These are phyloP conservation scores for Salminus brasiliensis DNA, from an alignment of 2,113 vertebrate genomes.

Conservation along the genomic window DNA sequence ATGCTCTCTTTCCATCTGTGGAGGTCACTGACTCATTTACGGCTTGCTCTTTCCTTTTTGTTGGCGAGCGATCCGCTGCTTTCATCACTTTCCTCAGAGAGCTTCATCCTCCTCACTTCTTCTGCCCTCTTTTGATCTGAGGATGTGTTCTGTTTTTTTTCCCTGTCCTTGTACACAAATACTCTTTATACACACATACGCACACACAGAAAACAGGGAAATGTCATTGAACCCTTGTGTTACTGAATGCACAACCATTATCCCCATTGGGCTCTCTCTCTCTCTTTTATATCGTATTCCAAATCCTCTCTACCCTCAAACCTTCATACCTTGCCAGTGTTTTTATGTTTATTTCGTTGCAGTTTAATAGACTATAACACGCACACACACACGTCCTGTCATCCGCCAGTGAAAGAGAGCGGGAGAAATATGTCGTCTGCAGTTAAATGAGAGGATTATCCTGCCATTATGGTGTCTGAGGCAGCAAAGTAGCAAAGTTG, in stretches of 20 bases:
- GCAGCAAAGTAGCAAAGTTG: constrained; percentile 47
- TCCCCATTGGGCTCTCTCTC: not conserved
- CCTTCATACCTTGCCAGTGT: constrained; percentile 48
- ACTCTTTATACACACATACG: not conserved
- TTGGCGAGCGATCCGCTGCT: not conserved
- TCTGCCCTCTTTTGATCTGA: not conserved
- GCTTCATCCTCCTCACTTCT: not conserved
- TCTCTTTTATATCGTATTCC: not conserved
- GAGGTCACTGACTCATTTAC: constrained; percentile 22
- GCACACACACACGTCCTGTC: constrained; percentile 16
- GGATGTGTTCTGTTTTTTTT: not conserved
- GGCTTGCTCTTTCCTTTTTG: not conserved
- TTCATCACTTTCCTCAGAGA: constrained; percentile 9
- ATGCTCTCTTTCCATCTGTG: not conserved
- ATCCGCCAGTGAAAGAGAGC: constrained; percentile 4
- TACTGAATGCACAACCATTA: not conserved
- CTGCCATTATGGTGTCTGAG: constrained; percentile 65
- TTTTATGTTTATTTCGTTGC: constrained; percentile 27
- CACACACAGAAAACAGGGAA: not conserved
- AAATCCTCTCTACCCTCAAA: constrained; percentile 26
- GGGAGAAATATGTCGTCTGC: constrained; percentile 41
- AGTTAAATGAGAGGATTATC: constrained; percentile 67
- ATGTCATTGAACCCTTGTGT: not conserved
- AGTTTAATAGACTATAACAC: constrained; percentile 11
- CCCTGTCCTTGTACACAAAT: not conserved